A percentile compares a stretch with the other conserved stretches of the same genome.
phyloP scores from a whole-genome alignment of 2,797 vertebrate genomes.

The Sebastiscus albofasciatus region DNA sequence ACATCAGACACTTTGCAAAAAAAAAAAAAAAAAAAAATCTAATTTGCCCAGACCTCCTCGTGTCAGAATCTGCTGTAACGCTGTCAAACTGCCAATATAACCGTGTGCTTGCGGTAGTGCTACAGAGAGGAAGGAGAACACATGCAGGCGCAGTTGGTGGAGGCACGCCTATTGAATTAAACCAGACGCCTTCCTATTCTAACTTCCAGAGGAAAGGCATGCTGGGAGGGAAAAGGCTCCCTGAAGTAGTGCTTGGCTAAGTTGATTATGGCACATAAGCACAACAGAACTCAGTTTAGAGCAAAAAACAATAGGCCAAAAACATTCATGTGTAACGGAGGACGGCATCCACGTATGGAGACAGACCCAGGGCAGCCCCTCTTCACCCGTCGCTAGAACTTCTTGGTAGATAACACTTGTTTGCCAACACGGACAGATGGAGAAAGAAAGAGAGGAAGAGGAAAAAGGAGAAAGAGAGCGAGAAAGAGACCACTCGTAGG shows the following conservation, averaged over 20 bases:
- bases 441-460: conserved; percentile 26
- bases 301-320: conserved; percentile 28
- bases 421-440: conserved; percentile 65
- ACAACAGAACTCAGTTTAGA: conserved; percentile 10
- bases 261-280: conserved; percentile 28
- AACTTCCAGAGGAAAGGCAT: conserved; percentile 52
- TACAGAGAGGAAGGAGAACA: conserved; percentile 49
- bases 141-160: conserved; percentile 60
- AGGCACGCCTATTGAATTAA: conserved; percentile 54
- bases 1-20: conserved; percentile 40
- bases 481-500: conserved; percentile 14
- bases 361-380: conserved; percentile 15
- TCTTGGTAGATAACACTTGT: conserved; percentile 23
- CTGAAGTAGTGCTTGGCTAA: conserved; percentile 44
- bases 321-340: conserved; percentile 12
- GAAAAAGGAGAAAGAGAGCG: not conserved
- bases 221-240: conserved; percentile 58
- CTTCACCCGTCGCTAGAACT: conserved; percentile 12
- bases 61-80: conserved; percentile 31
- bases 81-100: conserved; percentile 40
- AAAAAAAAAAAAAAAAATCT: conserved; percentile 19
- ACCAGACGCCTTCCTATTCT: conserved; percentile 40
- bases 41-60: conserved; percentile 32
- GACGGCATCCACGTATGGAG: conserved; percentile 1
- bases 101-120: conserved; percentile 25